Evolutionary conservation across 2,113 vertebrate species (phyloP), one percentile per base, ranked within the genome.

Genomic region (Grus americana): DNA sequence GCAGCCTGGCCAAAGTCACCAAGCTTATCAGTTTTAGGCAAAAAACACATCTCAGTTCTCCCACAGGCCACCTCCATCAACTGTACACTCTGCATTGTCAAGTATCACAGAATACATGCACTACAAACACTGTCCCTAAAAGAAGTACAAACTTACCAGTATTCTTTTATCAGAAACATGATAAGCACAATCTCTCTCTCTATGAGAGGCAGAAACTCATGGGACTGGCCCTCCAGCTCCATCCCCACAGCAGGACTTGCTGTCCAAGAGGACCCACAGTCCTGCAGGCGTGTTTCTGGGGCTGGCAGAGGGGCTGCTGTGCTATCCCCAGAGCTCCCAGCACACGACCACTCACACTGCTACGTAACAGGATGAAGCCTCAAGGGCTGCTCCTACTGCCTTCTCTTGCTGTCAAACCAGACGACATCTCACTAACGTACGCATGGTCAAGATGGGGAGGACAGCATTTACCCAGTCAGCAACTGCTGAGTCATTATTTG

Each of bases 321-420:
- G 52, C 71, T 49, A 7, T 4, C 21, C 40, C 32, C 52, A 50
- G 32, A 50, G 58, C 32, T 68, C 38, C 38, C 13, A 32, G 49
- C n/a, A 58, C 36, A 49, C 0, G 0, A 16, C 17, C 47, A 32
- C 12, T 34, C 61, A 29, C 46, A 13, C 36, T 32, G 29, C 32
- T 57, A 22, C 10, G 2, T 15, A 24, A 58, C 12, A 36, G 65
- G 32, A 26, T 20, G 21, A 75, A 42, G 57, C 81, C 70, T 65
- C 50, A 75, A 86, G 34, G 27, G 54, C 58, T 66, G 40, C 58
- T 65, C 52, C 63, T 66, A 14, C 18, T 44, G 34, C 9, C 40
- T 59, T 19, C 30, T 75, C 52, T 75, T 26, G n/a, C 66, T n/a
- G 47, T 38, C 70, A 62, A 23, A 74, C 23, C 66, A 57, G 52